Base-by-base conservation (phyloP, 2,797 vertebrate genomes). In the Bovichtus variegatus region DNA sequence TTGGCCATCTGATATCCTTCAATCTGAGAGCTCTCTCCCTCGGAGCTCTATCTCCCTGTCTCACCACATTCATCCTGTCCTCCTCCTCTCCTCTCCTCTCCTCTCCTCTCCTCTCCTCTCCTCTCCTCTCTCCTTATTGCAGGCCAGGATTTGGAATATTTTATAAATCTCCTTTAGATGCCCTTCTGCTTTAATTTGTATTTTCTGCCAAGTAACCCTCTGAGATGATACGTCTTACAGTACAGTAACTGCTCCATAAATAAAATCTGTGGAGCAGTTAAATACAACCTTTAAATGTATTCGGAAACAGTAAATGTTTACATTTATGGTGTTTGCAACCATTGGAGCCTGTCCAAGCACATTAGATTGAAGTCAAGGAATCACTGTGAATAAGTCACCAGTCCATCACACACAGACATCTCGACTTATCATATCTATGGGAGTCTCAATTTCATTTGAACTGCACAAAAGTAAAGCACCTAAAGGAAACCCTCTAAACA, bases 1-100 rank as follows among this genome's bases (percentile, higher is more conserved):
- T 55, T 55, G 66, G 75, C 71, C 74, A 91, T 86, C 76, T 89
- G 88, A 90, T 91, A 91, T 81, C 87, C 81, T 83, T 89, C 85
- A 87, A 81, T 85, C 63, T 58, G 74, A 88, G 88, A 82, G 64
- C 76, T 60, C 65, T 60, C 65, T 71, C 41, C 23, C 57, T 69
- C 60, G 55, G 31, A 70, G 83, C 78, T 72, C 76, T 40, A 53
- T 74, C 77, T 79, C 49, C 38, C 55, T 41, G 13, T 75, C 66
- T 81, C 65, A 57, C 57, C 66, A 77, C 36, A 66, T 72, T 69
- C 62, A 47, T 4, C 13, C 40, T 29, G 44, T 41, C 46, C 19
- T 57, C 31, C 54, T 57, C 55, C 36, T 34, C 34, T 36, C 34
- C 5, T 34, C 34, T 36, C 34, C 5, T 34, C 34, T 36, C 34